These are phyloP conservation scores for Knipowitschia caucasica DNA, from an alignment of 2,797 vertebrate species.

Conservation along the genomic window DNA sequence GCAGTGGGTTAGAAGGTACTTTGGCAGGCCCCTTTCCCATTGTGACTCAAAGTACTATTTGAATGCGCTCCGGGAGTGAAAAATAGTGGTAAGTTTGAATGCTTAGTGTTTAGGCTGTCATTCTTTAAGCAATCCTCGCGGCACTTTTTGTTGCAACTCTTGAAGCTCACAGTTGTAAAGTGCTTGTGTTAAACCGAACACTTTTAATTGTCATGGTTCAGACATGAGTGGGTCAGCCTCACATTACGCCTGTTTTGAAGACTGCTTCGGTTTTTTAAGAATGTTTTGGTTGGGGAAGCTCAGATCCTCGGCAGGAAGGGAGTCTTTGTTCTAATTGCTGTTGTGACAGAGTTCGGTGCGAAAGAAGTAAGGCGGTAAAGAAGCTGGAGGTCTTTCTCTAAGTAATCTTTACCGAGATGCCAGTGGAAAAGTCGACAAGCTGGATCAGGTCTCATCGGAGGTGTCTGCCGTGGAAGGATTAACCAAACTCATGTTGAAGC, in stretches of 20 bases:
- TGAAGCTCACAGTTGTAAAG: conserved; percentile 29
- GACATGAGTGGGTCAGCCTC: conserved; percentile 25
- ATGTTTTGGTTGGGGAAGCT: conserved; percentile 33
- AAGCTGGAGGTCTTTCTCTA: conserved; percentile 17
- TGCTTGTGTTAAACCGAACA: conserved; percentile 9
- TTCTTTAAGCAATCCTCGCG: conserved; percentile 7
- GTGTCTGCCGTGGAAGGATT: conserved; percentile 30
- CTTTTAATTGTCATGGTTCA: conserved; percentile 45
- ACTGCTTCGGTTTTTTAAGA: conserved; percentile 34
- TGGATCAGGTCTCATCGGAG: conserved; percentile 38
- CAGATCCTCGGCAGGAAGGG: conserved; percentile 48
- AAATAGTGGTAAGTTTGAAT: conserved; percentile 10
- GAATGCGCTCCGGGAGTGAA: conserved; percentile 19
- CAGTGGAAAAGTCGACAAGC: conserved; percentile 35
- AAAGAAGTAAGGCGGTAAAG: conserved; percentile 30
- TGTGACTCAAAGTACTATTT: conserved; percentile 33
- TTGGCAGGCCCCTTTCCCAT: conserved; percentile 21
- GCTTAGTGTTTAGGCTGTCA: conserved; percentile 36
- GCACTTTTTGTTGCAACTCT: conserved; percentile 28
- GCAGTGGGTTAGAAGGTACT: conserved; percentile 27
- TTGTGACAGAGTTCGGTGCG: conserved; percentile 53
- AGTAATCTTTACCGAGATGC: conserved; percentile 37
- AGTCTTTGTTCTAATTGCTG: conserved; percentile 57
- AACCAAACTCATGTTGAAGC: too few relatives aligned
- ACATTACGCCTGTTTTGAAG: conserved; percentile 39